Conservation (phyloP, 2,113 vertebrate species). For the Larimichthys polyactis region DNA sequence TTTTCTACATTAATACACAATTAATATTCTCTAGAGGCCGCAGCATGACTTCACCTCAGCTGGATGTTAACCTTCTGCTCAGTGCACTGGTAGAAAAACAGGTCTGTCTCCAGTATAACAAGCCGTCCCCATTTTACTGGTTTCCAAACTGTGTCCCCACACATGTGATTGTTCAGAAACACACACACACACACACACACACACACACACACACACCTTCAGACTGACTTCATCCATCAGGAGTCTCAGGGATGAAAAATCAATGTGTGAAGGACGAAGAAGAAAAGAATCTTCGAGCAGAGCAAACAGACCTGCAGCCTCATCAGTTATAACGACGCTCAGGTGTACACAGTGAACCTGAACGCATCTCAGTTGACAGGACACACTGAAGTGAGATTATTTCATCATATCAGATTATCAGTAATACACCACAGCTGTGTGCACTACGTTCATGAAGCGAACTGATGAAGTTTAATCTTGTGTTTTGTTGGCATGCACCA, state of each 20-base stretch:
- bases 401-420: neutral
- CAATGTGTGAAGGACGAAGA: conserved; percentile 42
- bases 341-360: neutral
- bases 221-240: conserved; percentile 25
- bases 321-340: neutral
- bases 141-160: too few species aligned
- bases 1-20: neutral
- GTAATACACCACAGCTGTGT: neutral
- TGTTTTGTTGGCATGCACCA: too few species aligned
- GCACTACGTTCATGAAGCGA: too few species aligned
- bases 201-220: neutral
- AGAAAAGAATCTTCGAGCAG: neutral
- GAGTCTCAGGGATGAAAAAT: conserved; percentile 6
- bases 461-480: too few species aligned
- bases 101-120: too few species aligned
- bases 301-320: neutral
- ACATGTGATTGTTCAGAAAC: too few species aligned
- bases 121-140: too few species aligned
- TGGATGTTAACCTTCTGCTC: neutral
- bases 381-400: neutral
- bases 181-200: conserved; percentile 7
- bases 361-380: conserved; percentile 5
- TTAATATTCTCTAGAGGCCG: neutral
- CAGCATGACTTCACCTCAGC: neutral
- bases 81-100: neutral